Base-by-base conservation (phyloP, 2,888 invertebrate species). In the Theristus sp. region DNA sequence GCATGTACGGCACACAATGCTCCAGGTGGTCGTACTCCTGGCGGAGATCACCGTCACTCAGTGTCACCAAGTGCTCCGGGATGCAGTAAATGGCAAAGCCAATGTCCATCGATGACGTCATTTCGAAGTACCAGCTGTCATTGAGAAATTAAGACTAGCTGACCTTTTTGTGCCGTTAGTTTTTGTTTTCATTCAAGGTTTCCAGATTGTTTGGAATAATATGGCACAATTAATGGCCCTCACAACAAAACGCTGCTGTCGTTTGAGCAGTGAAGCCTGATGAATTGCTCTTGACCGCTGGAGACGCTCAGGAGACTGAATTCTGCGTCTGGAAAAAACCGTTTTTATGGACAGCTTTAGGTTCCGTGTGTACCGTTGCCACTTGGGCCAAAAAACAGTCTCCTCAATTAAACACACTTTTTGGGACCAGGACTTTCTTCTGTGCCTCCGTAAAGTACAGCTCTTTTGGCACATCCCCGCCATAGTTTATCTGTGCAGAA, bases 401-500 rank as follows among this genome's bases (percentile, higher is more conserved):
- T 55, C 26, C 25, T 55, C 6, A 22, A 20, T 25, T 3, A 22
- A 28, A 20, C 27, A 27, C 22, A 22, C 55, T 27, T 27, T 27
- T 28, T 20, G 55, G 55, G 26, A 55, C 3, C 25, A 55, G 10
- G 28, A 13, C 28, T 10, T 25, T 27, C 55, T 28, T 55, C 22
- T 55, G 27, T 28, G 17, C 27, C 25, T 10, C 28, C 10, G 55
- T 55, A 25, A 30, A 28, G 27, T 53, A 60, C 55, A 61, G 27
- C 47, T 55, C 47, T 26, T 26, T 47, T 3, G 60, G 59, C 20
- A 59, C 54, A 6, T 46, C 59, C 29, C 59, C 60, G 1, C 55
- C 60, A 27, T 59, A 61, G 6, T n/a, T 22, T 10, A 61, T 30
- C 53, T 64, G n/a, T n/a, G n/a, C n/a, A n/a, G n/a, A n/a, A n/a